Percentiles rank a stretch among this genome's conserved stretches.
These are phyloP conservation scores for Oreohelix idahoensis DNA, from an alignment of 1,140 invertebrate genomes.

Conservation along the genomic window DNA sequence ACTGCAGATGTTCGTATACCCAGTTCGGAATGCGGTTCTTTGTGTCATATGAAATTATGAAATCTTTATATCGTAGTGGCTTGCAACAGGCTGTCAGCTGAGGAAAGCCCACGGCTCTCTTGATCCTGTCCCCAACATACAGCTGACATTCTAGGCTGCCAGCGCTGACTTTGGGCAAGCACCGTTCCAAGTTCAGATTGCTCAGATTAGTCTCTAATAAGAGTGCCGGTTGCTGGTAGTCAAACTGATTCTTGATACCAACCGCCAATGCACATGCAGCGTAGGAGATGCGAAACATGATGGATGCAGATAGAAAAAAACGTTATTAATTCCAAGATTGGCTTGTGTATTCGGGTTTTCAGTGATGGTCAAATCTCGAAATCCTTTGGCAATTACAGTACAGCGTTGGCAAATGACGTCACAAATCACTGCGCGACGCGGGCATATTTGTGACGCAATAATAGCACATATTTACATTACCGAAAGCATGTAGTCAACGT, in stretches of 20 bases:
- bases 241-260: constrained; percentile 21
- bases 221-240: neutral
- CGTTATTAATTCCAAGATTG: neutral
- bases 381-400: neutral
- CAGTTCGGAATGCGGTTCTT: constrained; percentile 40
- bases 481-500: no score
- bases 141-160: neutral
- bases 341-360: neutral
- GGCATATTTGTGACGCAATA: neutral
- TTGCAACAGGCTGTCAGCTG: constrained; percentile 38
- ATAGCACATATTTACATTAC: no score
- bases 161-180: constrained; percentile 5
- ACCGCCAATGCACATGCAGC: constrained; percentile 33
- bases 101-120: constrained; percentile 35
- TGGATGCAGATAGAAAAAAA: neutral
- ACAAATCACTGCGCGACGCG: neutral
- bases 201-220: neutral
- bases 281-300: constrained; percentile 28
- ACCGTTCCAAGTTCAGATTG: neutral
- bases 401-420: constrained; percentile 31
- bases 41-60: constrained; percentile 38
- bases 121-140: constrained; percentile 37
- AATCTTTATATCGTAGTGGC: constrained; percentile 35
- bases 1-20: constrained; percentile 38
- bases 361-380: neutral